Base-by-base conservation (phyloP, 2,888 invertebrate species). In the Metopia argyrocephala region DNA sequence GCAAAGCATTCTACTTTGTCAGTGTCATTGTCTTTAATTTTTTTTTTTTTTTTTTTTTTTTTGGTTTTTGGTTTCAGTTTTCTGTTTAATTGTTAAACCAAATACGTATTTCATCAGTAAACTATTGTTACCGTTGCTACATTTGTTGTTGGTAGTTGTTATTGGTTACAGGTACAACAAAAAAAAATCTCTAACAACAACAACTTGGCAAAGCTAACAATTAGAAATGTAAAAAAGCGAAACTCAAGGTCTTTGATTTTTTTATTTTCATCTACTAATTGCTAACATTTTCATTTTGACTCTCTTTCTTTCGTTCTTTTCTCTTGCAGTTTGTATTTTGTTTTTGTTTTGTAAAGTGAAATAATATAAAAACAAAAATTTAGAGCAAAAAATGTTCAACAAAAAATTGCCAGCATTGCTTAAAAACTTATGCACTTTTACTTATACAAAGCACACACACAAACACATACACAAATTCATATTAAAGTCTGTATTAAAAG, bases 211-310 rank as follows among this genome's bases (percentile, higher is more conserved):
- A 38, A 38, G 38, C 38, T n/a, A 48, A 31, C 25, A 57, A 57
- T 56, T 25, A 31, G 3, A 25, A 57, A 74, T 12, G 12, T 38
- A 38, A 50, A 75, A 70, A 79, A 57, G 69, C 21, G 23, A 48
- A 57, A 57, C 69, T 76, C 76, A 73, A 73, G 79, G 79, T 73
- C 71, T 71, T 28, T 66, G 50, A 71, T 76, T 80, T 62, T 57
- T n/a, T 38, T 38, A 1, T 31, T 38, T 15, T 38, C 38, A n/a
- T 38, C 38, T 66, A 71, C 68, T 78, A 74, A 68, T 78, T 78
- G 66, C 61, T 38, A 46, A 38, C 38, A 15, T 38, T 38, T 38
- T 15, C 38, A 38, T 38, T 38, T 38, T 2, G 12, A 38, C 12
- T 38, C 12, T 38, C 38, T 12, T 61, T 62, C 28, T 56, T 28